A percentile compares a stretch with the other conserved stretches of the same genome.
Conservation (phyloP, 1,140 invertebrate species). For the Trichonephila clavipes region DNA sequence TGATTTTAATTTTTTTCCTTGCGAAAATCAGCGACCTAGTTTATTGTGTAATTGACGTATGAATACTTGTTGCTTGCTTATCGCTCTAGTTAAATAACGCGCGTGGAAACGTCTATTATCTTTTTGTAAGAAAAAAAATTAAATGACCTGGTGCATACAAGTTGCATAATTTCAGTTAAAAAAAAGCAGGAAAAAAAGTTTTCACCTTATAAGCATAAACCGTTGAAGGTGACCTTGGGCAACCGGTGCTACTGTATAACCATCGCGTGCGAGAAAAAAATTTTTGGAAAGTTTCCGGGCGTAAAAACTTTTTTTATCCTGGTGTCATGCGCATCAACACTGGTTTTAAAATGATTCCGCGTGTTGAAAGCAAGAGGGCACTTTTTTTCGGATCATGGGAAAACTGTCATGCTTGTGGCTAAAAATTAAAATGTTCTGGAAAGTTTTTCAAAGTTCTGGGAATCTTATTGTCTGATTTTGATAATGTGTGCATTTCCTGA, state of each 20-base stretch:
- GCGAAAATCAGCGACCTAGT: neutral
- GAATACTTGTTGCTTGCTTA: neutral
- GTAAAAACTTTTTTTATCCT: neutral
- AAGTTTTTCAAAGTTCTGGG: too few relatives aligned
- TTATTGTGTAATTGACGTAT: neutral
- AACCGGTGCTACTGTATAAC: neutral
- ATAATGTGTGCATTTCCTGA: too few relatives aligned
- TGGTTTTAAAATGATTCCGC: neutral
- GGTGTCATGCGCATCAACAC: neutral
- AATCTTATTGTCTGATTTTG: too few relatives aligned
- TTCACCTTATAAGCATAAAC: neutral
- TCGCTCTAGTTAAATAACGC: neutral
- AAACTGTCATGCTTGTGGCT: too few relatives aligned
- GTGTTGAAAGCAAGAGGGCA: neutral
- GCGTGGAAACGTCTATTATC: neutral
- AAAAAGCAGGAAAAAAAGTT: neutral
- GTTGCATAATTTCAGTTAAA: neutral
- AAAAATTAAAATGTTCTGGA: too few relatives aligned
- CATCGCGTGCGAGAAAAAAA: neutral
- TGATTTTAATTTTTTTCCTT: neutral
- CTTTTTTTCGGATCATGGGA: neutral
- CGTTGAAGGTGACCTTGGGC: slow-evolving; percentile 10
- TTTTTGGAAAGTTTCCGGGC: neutral
- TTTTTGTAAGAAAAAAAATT: neutral
- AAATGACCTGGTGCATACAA: neutral